Conservation (phyloP, 2,888 invertebrate species). For the Latheticus oryzae region DNA sequence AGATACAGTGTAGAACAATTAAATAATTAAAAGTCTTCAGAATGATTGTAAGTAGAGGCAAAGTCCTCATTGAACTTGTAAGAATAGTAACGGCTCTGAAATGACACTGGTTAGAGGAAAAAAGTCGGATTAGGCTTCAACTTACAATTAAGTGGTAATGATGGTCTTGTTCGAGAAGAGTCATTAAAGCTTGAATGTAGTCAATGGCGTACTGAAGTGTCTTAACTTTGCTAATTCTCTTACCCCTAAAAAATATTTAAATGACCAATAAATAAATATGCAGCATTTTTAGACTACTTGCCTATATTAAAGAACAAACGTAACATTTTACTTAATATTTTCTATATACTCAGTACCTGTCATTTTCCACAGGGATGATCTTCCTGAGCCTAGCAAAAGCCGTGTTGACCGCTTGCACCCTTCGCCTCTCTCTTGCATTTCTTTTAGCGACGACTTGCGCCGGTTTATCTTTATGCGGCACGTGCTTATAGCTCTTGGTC, state of each 20-base stretch:
- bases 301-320: no score
- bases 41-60: slow-evolving; percentile 38
- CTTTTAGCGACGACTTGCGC: slow-evolving; percentile 70
- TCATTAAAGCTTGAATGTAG: slow-evolving; percentile 70
- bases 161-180: slow-evolving; percentile 58
- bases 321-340: no score
- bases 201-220: slow-evolving; percentile 73
- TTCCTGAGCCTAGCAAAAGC: slow-evolving; percentile 71
- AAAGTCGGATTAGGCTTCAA: background rate
- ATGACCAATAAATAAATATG: no score
- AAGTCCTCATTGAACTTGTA: slow-evolving; percentile 38
- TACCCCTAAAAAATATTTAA: slow-evolving; percentile 67
- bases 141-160: slow-evolving; percentile 39
- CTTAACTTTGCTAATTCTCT: slow-evolving; percentile 74
- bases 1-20: slow-evolving; percentile 19
- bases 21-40: slow-evolving; percentile 4
- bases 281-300: no score
- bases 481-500: slow-evolving; percentile 54
- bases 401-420: slow-evolving; percentile 74
- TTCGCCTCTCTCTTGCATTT: slow-evolving; percentile 72
- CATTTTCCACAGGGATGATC: slow-evolving; percentile 70
- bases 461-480: slow-evolving; percentile 68
- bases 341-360: slow-evolving; percentile 61
- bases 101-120: no score
- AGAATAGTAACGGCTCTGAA: slow-evolving; percentile 38